These are phyloP conservation scores for Pomacea canaliculata DNA, from an alignment of 2,888 invertebrate genomes.

Conservation along the genomic window DNA sequence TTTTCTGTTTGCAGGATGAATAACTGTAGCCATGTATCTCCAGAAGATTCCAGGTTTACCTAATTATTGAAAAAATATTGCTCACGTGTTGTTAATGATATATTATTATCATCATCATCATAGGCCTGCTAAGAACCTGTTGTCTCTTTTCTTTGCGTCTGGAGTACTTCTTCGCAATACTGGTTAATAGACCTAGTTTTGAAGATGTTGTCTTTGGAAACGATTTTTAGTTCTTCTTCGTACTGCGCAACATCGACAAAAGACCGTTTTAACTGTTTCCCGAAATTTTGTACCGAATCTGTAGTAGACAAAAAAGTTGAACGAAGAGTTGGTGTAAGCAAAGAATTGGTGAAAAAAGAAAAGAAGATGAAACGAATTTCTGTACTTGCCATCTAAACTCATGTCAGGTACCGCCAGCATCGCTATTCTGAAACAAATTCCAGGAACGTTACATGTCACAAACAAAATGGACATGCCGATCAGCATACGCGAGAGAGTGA, in stretches of 20 bases:
- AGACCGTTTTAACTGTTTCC: not conserved
- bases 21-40: too few species aligned
- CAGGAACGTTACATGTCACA: constrained; percentile 1
- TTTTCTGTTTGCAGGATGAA: too few species aligned
- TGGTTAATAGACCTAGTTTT: too few species aligned
- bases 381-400: not conserved
- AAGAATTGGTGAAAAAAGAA: not conserved
- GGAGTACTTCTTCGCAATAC: too few species aligned
- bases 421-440: not conserved
- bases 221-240: too few species aligned
- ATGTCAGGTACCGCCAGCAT: constrained; percentile 1
- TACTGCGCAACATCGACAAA: not conserved
- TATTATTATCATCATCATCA: too few species aligned
- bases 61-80: too few species aligned
- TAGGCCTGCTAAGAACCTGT: too few species aligned
- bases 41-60: too few species aligned
- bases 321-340: not conserved
- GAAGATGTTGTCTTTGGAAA: too few species aligned
- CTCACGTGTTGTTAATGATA: too few species aligned
- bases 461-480: constrained; percentile 13
- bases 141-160: too few species aligned
- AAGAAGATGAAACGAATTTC: not conserved
- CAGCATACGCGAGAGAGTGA: constrained; percentile 14
- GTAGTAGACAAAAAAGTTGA: constrained; percentile 8
- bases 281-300: not conserved